Evolutionary conservation across 1,140 invertebrate species (phyloP).

Genomic region (Sitophilus oryzae): DNA sequence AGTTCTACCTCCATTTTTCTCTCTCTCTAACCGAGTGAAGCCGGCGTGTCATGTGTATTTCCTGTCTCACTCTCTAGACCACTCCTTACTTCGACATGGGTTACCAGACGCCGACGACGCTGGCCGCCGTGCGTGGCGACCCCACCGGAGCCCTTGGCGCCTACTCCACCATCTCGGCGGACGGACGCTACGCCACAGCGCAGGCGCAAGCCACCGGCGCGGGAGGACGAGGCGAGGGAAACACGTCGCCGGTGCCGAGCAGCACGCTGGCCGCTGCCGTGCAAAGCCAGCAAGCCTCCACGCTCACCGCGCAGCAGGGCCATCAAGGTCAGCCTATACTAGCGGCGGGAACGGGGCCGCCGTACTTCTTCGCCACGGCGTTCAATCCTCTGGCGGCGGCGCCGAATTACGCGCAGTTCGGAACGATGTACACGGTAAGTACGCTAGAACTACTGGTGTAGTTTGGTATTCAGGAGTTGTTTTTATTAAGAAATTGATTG

Average conservation of each 20-base stretch:
- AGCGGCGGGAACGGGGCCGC: constrained; percentile 48
- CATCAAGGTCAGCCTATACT: constrained; percentile 52
- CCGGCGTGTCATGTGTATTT: constrained; percentile 24
- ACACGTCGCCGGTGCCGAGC: constrained; percentile 64
- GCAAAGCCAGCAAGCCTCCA: constrained; percentile 17
- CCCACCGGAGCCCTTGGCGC: constrained; percentile 53
- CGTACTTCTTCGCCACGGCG: constrained; percentile 33
- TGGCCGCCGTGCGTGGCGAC: constrained; percentile 57
- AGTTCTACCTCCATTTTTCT: too few relatives aligned
- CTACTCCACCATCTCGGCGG: constrained; percentile 61
- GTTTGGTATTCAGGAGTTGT: too few relatives aligned
- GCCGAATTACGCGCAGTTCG: constrained; percentile 64
- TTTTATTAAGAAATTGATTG: too few relatives aligned
- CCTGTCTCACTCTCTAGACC: constrained; percentile 40
- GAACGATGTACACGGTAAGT: constrained; percentile 32
- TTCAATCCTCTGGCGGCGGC: constrained; percentile 47
- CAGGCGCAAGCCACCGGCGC: too few relatives aligned
- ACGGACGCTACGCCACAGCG: constrained; percentile 59
- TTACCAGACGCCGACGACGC: constrained; percentile 57
- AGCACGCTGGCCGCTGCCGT: constrained; percentile 2
- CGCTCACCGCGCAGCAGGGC: constrained; percentile 44
- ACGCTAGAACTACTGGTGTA: too few relatives aligned
- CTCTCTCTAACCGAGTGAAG: constrained; percentile 19
- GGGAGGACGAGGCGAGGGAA: constrained; percentile 63
- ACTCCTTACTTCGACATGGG: constrained; percentile 62